These are phyloP conservation scores for Sarcophaga carnaria DNA, from an alignment of 2,888 invertebrate genomes.

Conservation along the genomic window DNA sequence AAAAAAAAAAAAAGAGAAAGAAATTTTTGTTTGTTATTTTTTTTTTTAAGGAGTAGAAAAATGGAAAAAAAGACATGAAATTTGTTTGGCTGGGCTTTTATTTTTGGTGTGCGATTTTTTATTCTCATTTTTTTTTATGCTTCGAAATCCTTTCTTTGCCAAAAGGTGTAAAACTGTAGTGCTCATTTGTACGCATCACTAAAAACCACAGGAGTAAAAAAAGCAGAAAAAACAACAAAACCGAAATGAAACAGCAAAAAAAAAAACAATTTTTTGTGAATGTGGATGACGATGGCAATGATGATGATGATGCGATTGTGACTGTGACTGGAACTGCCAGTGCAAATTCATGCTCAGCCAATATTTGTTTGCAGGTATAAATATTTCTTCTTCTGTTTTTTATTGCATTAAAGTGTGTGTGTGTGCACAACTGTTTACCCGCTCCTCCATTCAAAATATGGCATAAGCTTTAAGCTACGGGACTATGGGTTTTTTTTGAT, in stretches of 20 bases:
- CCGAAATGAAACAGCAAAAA: slow-evolving; percentile 9
- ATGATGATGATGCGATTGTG: slow-evolving; percentile 48
- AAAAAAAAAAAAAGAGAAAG: background rate
- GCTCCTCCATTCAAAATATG: slow-evolving; percentile 8
- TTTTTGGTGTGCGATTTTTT: background rate
- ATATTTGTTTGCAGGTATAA: slow-evolving; percentile 68
- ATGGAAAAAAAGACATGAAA: too few species aligned
- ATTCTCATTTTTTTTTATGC: background rate
- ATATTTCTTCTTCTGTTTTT: slow-evolving; percentile 24
- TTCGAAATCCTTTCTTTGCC: slow-evolving; percentile 43
- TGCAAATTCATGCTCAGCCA: slow-evolving; percentile 64
- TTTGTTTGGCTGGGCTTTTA: slow-evolving; percentile 35
- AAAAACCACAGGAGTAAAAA: slow-evolving; percentile 33
- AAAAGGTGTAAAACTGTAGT: slow-evolving; percentile 67
- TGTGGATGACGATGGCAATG: slow-evolving; percentile 25
- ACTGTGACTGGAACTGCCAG: slow-evolving; percentile 8
- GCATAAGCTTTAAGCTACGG: slow-evolving; percentile 25
- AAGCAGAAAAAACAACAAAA: background rate
- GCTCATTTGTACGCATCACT: slow-evolving; percentile 68
- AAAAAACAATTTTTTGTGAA: slow-evolving; percentile 35
- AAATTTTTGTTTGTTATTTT: slow-evolving; percentile 22
- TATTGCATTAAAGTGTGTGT: slow-evolving; percentile 18
- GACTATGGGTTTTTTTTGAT: slow-evolving; percentile 16
- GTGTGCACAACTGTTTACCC: background rate
- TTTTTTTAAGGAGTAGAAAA: background rate